Conservation (phyloP, 2,888 invertebrate species). For the Epirrhoe tristata region DNA sequence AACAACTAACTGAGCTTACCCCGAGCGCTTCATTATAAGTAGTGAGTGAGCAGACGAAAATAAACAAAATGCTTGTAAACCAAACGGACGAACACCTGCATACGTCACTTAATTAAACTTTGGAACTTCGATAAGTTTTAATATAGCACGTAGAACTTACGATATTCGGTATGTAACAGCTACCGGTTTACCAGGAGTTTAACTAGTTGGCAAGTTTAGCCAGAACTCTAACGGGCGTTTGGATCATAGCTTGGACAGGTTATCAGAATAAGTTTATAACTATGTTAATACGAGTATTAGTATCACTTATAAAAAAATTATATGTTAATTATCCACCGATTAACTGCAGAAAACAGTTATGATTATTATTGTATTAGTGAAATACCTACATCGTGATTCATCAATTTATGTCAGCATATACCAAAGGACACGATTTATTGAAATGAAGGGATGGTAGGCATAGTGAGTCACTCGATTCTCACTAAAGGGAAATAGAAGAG, state of each 20-base stretch:
- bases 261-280: background rate
- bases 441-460: slow-evolving; percentile 10
- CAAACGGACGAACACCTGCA: background rate
- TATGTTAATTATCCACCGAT: too few relatives aligned
- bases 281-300: background rate
- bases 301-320: background rate
- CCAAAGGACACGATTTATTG: slow-evolving; percentile 20
- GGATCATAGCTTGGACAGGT: background rate
- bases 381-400: slow-evolving; percentile 12
- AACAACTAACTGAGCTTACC: too few relatives aligned
- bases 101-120: slow-evolving; percentile 2
- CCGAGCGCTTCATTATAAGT: too few relatives aligned
- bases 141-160: slow-evolving; percentile 2
- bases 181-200: slow-evolving; percentile 4
- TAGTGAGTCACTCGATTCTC: slow-evolving; percentile 29
- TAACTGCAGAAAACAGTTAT: too few relatives aligned
- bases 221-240: slow-evolving; percentile 6
- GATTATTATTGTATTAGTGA: too few relatives aligned
- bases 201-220: slow-evolving; percentile 19
- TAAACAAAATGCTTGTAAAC: background rate
- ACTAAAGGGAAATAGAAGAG: slow-evolving; percentile 12
- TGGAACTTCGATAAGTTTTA: background rate
- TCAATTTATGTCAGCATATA: slow-evolving; percentile 12
- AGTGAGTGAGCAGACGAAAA: background rate
- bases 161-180: background rate